Evolutionary conservation across 2,888 invertebrate genomes (phyloP), one percentile per base, ranked within the genome.

Genomic region (Scotopteryx bipunctaria): DNA sequence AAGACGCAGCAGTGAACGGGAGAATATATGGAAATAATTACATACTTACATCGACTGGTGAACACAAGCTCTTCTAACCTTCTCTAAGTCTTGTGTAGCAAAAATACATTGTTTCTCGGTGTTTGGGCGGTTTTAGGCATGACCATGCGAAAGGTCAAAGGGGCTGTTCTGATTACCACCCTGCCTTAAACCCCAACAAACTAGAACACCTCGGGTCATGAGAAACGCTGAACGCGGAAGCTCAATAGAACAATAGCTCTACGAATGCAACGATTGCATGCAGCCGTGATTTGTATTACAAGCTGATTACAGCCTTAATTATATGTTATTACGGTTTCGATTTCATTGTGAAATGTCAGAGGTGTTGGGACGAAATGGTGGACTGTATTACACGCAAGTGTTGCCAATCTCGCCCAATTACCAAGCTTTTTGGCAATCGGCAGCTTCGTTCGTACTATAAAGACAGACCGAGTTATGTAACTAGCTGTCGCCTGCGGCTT

Each of bases 121-220:
- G n/a, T n/a, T n/a, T n/a, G n/a, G n/a, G n/a, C n/a, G n/a, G n/a
- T n/a, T n/a, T n/a, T n/a, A n/a, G n/a, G n/a, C n/a, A n/a, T n/a
- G n/a, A n/a, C n/a, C n/a, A n/a, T n/a, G n/a, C n/a, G n/a, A n/a
- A n/a, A n/a, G n/a, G n/a, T n/a, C n/a, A n/a, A 6, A 43, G 5
- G 29, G 41, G 6, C 9, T 17, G 13, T 8, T 40, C 53, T 53
- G 5, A 14, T 15, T 53, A 21, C 33, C 11, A 21, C 25, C 47
- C 53, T 36, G 43, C 6, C 8, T 16, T n/a, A 8, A 17, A 43
- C 23, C 21, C 9, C 27, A 29, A 41, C 17, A 36, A 55, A 44
- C 53, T 59, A 27, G 55, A 59, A 31, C 59, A 48, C 40, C 37
- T 5, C 55, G 14, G 55, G 55, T 55, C 53, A 55, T 59, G 59